These are phyloP conservation scores for Sturnira hondurensis DNA, from an alignment of 2,113 vertebrate genomes.

Conservation along the genomic window DNA sequence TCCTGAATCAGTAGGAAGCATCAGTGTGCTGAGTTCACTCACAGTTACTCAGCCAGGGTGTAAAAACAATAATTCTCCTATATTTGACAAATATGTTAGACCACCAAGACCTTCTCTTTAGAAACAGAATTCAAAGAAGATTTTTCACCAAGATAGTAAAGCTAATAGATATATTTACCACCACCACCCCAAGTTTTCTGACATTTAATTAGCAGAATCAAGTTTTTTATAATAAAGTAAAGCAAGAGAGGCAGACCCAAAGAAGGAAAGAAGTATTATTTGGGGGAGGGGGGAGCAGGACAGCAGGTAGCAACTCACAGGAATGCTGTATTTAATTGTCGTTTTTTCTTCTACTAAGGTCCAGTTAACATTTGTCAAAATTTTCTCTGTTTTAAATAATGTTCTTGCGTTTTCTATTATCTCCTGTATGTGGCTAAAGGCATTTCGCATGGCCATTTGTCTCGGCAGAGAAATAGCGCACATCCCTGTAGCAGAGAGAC, in stretches of 20 bases:
- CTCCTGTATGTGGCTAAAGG: slow-evolving; percentile 62
- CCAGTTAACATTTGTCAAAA: slow-evolving; percentile 71
- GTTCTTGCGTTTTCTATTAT: slow-evolving; percentile 58
- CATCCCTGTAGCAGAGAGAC: slow-evolving; percentile 50
- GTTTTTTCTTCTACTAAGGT: slow-evolving; percentile 66
- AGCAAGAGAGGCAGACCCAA: background rate
- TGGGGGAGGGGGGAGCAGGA: too few species aligned
- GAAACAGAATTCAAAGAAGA: background rate
- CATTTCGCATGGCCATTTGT: slow-evolving; percentile 59
- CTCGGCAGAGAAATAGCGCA: slow-evolving; percentile 60
- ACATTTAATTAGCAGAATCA: background rate
- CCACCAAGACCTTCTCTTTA: background rate
- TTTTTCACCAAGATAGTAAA: background rate
- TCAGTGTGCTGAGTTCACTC: background rate
- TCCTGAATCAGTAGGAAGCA: background rate
- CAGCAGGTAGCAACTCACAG: slow-evolving; percentile 55
- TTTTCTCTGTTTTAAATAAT: slow-evolving; percentile 67
- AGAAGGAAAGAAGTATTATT: background rate
- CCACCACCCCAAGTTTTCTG: background rate
- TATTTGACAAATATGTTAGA: background rate
- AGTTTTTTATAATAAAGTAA: background rate
- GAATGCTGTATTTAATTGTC: slow-evolving; percentile 21
- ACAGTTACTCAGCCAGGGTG: background rate
- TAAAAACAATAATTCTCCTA: background rate
- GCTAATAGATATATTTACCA: background rate